Conservation (phyloP, 2,888 invertebrate genomes). For the Acrocyrtus sp. region DNA sequence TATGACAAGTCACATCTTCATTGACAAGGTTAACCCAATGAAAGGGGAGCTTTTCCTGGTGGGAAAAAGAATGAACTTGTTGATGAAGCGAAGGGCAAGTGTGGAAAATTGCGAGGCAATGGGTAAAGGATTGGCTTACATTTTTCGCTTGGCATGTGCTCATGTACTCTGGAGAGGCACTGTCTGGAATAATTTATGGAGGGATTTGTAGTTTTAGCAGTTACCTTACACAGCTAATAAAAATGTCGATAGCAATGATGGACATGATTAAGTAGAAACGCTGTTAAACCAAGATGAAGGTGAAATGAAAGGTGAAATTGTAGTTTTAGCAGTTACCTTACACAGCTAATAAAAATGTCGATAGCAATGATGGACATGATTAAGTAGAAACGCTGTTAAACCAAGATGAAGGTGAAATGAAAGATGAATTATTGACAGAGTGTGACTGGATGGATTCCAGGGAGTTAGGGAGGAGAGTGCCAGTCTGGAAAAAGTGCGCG, state of each 20-base stretch:
- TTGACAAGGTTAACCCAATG: neutral
- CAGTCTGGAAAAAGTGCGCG: neutral
- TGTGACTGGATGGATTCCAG: no score
- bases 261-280: no score
- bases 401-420: neutral
- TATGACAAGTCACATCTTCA: neutral
- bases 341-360: neutral
- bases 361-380: neutral
- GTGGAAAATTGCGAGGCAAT: neutral
- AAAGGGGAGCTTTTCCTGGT: neutral
- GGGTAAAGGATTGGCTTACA: neutral
- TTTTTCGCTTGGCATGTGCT: neutral
- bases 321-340: no score
- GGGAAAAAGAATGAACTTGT: neutral
- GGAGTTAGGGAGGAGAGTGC: neutral
- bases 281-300: neutral
- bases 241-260: neutral
- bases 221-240: neutral
- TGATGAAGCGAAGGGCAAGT: neutral
- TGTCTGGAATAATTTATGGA: neutral
- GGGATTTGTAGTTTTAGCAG: no score
- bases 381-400: no score
- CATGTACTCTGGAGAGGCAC: neutral
- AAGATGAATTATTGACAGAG: no score
- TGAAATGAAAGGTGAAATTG: neutral